Percentiles rank a stretch among this genome's conserved stretches.
Conservation (phyloP, 1,140 invertebrate species). For the Nomia melanderi region DNA sequence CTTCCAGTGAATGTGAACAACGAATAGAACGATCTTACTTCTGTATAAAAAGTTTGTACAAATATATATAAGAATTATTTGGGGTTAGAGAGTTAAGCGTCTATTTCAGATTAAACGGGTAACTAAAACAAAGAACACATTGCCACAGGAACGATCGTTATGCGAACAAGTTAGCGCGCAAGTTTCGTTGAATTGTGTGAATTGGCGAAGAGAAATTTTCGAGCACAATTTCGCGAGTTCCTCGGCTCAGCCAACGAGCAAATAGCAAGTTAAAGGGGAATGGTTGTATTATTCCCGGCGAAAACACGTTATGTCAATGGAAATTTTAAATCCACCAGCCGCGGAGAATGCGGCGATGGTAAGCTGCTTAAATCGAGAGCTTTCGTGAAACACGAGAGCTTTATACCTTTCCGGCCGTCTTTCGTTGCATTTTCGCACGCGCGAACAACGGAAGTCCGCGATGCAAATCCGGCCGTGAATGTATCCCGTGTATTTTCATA, state of each 20-base stretch:
- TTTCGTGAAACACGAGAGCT: slow-evolving; percentile 52
- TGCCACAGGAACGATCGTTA: too few relatives aligned
- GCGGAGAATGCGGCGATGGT: slow-evolving; percentile 12
- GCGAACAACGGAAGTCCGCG: background rate
- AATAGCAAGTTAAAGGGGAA: slow-evolving; percentile 26
- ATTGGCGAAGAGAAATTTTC: background rate
- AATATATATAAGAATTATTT: too few relatives aligned
- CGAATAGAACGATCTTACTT: too few relatives aligned
- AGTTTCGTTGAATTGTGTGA: background rate
- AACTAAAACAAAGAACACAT: background rate
- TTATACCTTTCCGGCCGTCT: slow-evolving; percentile 38
- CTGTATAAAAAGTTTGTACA: too few relatives aligned
- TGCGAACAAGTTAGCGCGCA: background rate
- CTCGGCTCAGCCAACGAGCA: background rate
- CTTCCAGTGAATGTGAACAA: too few relatives aligned
- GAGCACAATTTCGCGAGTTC: background rate
- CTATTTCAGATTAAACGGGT: too few relatives aligned
- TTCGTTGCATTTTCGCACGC: slow-evolving; percentile 51
- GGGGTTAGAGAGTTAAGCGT: too few relatives aligned
- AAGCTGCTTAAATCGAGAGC: slow-evolving; percentile 61
- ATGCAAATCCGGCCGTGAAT: slow-evolving; percentile 39
- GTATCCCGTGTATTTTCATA: slow-evolving; percentile 23
- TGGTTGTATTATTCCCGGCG: slow-evolving; percentile 2
- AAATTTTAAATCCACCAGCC: slow-evolving; percentile 47
- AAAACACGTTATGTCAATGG: slow-evolving; percentile 42